A percentile compares a stretch with the other conserved stretches of the same genome.
Evolutionary conservation across 2,888 invertebrate genomes (phyloP).

Genomic region (Dryadula phaetusa): DNA sequence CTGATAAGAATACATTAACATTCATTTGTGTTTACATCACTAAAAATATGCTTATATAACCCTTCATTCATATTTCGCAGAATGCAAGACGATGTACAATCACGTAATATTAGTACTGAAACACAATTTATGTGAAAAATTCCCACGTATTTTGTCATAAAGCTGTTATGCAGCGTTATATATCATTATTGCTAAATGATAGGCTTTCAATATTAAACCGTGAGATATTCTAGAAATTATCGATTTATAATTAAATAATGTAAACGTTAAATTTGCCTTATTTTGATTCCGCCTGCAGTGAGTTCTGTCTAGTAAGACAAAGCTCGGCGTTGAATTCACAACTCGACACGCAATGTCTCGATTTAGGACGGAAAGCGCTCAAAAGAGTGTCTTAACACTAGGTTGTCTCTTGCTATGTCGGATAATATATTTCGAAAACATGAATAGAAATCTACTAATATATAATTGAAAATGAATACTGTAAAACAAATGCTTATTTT

Average conservation of each 20-base stretch:
- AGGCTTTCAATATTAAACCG: constrained; percentile 3
- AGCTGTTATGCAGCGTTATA: constrained; percentile 25
- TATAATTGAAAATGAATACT: not conserved
- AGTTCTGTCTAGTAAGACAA: too few relatives aligned
- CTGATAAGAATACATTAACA: constrained; percentile 42
- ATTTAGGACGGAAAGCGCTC: too few relatives aligned
- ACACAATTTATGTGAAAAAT: constrained; percentile 46
- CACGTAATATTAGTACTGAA: constrained; percentile 33
- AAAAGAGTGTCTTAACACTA: too few relatives aligned
- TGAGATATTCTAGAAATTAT: constrained; percentile 9
- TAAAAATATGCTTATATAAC: constrained; percentile 33
- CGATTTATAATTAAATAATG: not conserved
- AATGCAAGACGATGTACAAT: constrained; percentile 32
- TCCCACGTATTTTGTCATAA: constrained; percentile 55
- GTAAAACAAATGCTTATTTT: not conserved
- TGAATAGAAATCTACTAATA: too few relatives aligned
- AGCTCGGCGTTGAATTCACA: too few relatives aligned
- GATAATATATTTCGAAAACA: too few relatives aligned
- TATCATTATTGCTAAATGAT: constrained; percentile 11
- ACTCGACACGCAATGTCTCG: too few relatives aligned
- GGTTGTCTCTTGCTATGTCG: too few relatives aligned
- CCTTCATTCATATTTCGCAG: constrained; percentile 37
- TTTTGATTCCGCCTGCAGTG: too few relatives aligned
- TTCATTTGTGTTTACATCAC: constrained; percentile 42
- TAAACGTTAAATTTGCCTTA: too few relatives aligned